Base-by-base conservation (phyloP, 2,113 vertebrate genomes). In the Tichodroma muraria region DNA sequence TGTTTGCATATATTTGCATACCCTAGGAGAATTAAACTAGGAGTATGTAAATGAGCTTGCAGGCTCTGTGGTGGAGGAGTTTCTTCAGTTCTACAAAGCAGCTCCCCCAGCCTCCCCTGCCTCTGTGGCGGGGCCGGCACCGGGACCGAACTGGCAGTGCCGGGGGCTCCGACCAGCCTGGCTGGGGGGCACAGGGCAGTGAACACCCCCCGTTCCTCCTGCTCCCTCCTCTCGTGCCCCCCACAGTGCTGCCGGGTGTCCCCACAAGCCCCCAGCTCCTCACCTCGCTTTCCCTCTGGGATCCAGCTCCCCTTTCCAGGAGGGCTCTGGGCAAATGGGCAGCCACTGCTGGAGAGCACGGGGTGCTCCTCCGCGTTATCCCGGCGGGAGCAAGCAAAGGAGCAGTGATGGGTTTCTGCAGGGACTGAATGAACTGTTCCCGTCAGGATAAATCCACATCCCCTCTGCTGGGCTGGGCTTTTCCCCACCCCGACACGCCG, bases 1-100 rank as follows among this genome's bases (percentile, higher is more conserved):
- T 99, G 98, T 99, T 99, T 99, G 99, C 99, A 99, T 99, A 99
- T 97, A 99, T 99, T 99, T 99, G 99, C 99, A 99, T 99, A 99
- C 98, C 99, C 99, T 98, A 98, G 98, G 98, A 98, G 99, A 99
- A 99, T 99, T 99, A 99, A 99, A 97, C 98, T 96, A 97, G 98
- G 98, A 99, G 98, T 99, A 99, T 99, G 99, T 98, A 99, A 99
- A 99, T 99, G 98, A 97, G 98, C 98, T 98, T 96, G 97, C 98
- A 97, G 98, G 95, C 96, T 96, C 87, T 6, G 88, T 95, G 95
- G 83, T 76, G 86, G 90, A 88, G 86, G 96, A 94, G 95, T 91
- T 93, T 96, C 95, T 94, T 79, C 75, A 44, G 79, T n/a, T 90
- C 93, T 57, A 95, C 95, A 95, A 94, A 97, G 96, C 95, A 66